Percentiles rank a stretch among this genome's conserved stretches.
phyloP scores from a whole-genome alignment of 2,113 vertebrate genomes.

The Mungos mungo region DNA sequence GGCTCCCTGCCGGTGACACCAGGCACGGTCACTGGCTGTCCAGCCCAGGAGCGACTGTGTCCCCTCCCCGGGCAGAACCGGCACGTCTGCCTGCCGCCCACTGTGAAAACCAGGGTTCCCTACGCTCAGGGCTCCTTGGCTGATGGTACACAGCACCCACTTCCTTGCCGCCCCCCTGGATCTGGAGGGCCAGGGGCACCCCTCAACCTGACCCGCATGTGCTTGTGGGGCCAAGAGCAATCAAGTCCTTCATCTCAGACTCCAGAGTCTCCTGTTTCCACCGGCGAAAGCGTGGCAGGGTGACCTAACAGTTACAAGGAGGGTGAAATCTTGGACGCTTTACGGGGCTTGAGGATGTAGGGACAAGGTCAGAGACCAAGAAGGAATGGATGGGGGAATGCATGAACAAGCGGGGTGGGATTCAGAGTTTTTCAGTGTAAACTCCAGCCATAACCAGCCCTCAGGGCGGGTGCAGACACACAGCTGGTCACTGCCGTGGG shows the following conservation, averaged over 20 bases:
- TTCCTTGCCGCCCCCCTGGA: fast-evolving
- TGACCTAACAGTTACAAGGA: background rate
- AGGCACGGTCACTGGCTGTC: background rate
- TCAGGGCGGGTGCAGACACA: background rate
- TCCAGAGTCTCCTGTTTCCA: background rate
- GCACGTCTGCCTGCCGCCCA: background rate
- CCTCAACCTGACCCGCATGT: fast-evolving
- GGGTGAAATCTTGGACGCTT: background rate
- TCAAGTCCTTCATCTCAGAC: background rate
- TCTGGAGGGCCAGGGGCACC: background rate
- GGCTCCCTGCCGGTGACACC: background rate
- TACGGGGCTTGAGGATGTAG: background rate
- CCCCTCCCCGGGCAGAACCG: background rate
- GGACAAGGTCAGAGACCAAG: background rate
- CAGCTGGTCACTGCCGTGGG: background rate
- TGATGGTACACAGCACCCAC: no score
- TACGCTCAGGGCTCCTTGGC: background rate
- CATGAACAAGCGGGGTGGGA: background rate
- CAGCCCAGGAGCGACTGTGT: background rate
- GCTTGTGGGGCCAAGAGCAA: background rate
- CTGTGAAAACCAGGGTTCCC: background rate
- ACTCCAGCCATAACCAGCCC: fast-evolving
- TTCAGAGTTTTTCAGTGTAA: background rate
- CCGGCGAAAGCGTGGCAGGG: background rate
- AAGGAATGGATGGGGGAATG: background rate